Percentiles rank a stretch among this genome's conserved stretches.
phyloP scores from a whole-genome alignment of 2,113 vertebrate species.

The Ascaphus truei region DNA sequence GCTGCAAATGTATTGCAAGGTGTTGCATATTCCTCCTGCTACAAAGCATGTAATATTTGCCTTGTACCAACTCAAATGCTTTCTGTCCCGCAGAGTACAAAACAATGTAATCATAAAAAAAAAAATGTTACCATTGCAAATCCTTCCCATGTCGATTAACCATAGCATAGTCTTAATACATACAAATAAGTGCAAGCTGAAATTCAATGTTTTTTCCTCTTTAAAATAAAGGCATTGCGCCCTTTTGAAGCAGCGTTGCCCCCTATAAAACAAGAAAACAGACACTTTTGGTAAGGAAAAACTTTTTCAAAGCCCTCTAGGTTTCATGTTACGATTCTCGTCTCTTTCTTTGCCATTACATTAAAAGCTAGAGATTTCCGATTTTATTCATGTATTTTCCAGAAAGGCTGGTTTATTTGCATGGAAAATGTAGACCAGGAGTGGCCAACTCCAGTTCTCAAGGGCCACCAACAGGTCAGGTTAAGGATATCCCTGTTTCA shows the following conservation, averaged over 20 bases:
- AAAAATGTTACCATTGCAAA: neutral
- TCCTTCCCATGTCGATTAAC: neutral
- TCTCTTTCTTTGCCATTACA: neutral
- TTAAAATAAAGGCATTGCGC: neutral
- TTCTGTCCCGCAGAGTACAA: constrained; percentile 15
- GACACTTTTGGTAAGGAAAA: neutral
- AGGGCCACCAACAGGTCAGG: too few relatives aligned
- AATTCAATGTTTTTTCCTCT: neutral
- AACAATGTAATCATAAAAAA: neutral
- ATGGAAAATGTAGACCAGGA: too few relatives aligned
- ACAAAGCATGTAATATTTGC: constrained; percentile 26
- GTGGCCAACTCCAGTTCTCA: too few relatives aligned
- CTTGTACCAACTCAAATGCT: constrained; percentile 3
- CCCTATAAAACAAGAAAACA: neutral
- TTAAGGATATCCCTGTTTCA: too few relatives aligned
- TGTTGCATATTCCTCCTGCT: constrained; percentile 22
- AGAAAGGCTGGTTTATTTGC: too few relatives aligned
- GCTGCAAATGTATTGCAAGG: neutral
- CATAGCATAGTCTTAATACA: neutral
- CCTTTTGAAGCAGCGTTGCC: neutral
- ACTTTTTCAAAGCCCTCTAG: neutral
- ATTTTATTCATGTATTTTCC: too few relatives aligned
- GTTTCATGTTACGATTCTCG: neutral
- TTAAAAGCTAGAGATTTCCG: too few relatives aligned
- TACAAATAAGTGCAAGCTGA: neutral